Conservation (phyloP, 1,140 invertebrate species). For the Potamilus streckersoni region DNA sequence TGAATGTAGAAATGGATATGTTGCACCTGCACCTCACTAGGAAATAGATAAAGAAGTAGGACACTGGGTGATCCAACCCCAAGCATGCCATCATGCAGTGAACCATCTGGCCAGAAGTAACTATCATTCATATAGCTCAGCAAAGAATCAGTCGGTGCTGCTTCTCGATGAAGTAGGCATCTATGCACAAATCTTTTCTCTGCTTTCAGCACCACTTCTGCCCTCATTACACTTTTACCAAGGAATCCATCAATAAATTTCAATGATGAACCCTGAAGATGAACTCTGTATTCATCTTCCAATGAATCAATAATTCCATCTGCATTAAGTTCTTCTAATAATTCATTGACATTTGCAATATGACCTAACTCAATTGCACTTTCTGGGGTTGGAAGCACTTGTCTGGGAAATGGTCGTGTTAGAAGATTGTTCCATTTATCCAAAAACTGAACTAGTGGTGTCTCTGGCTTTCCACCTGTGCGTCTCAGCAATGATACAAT, state of each 20-base stretch:
- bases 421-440: neutral
- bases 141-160: too few relatives aligned
- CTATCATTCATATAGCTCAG: too few relatives aligned
- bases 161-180: neutral
- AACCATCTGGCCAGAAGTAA: too few relatives aligned
- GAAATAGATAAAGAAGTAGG: too few relatives aligned
- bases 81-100: too few relatives aligned
- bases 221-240: neutral
- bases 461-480: neutral
- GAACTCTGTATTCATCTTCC: conserved; percentile 2
- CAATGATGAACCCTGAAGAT: neutral
- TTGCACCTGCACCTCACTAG: too few relatives aligned
- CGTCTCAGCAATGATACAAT: conserved; percentile 18
- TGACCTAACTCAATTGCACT: conserved; percentile 13
- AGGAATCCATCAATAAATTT: conserved; percentile 4
- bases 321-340: conserved; percentile 20
- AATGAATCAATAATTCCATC: conserved; percentile 18
- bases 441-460: conserved; percentile 1
- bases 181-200: conserved; percentile 19
- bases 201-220: conserved; percentile 6
- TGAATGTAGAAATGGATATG: too few relatives aligned
- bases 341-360: conserved; percentile 10
- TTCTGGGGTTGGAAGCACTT: conserved; percentile 10
- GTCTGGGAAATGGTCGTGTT: conserved; percentile 5
- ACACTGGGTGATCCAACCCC: too few relatives aligned